Conservation (phyloP, 2,113 vertebrate species). For the Albula goreensis region DNA sequence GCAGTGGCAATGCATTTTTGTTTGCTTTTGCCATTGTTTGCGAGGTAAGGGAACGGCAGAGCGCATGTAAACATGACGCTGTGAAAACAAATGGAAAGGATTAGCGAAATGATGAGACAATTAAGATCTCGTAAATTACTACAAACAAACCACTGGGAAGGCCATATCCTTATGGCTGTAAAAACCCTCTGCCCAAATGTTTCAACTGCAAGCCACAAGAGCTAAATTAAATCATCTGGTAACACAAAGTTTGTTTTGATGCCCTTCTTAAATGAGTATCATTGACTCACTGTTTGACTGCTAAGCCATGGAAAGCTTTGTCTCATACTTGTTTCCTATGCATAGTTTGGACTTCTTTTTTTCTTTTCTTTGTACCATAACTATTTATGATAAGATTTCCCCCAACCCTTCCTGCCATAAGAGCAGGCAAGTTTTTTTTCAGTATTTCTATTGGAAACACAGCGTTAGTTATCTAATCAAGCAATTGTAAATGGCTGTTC, state of each 20-base stretch:
- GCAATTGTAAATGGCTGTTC: no score
- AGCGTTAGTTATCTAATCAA: no score
- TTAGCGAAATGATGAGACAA: slow-evolving; percentile 36
- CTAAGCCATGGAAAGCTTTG: slow-evolving; percentile 41
- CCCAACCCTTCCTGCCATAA: no score
- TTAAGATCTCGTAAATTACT: slow-evolving; percentile 46
- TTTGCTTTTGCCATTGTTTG: slow-evolving; percentile 24
- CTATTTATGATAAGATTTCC: no score
- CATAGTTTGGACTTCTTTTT: slow-evolving; percentile 10
- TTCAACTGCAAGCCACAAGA: slow-evolving; percentile 46
- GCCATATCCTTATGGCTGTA: slow-evolving; percentile 47
- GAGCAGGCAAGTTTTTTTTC: no score
- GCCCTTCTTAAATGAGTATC: slow-evolving; percentile 45
- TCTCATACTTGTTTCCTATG: slow-evolving; percentile 27
- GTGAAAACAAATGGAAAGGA: slow-evolving; percentile 35
- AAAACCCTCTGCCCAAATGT: slow-evolving; percentile 39
- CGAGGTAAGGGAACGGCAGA: slow-evolving; percentile 10
- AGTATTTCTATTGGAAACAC: no score
- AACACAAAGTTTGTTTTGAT: slow-evolving; percentile 49
- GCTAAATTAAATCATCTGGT: slow-evolving; percentile 48
- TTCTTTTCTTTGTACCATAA: slow-evolving; percentile 35
- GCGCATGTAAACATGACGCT: slow-evolving; percentile 23
- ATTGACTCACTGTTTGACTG: slow-evolving; percentile 46
- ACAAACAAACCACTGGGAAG: slow-evolving; percentile 46
- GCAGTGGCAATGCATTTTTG: neutral